Conservation (phyloP, 2,797 vertebrate genomes). For the Spinibarbus caldwelli region DNA sequence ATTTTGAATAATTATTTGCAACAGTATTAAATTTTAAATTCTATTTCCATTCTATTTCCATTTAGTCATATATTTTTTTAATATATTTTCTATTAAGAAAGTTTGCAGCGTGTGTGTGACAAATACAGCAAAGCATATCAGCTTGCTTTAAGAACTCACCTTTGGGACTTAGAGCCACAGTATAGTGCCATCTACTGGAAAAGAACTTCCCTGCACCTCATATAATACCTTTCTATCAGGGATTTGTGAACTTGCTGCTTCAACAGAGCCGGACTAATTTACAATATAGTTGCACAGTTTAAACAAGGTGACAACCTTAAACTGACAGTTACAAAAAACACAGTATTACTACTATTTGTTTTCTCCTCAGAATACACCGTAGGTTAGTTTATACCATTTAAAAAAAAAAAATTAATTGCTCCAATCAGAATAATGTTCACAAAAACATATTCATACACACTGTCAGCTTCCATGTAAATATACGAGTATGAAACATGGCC, state of each 20-base stretch:
- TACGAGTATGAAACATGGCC: constrained; percentile 17
- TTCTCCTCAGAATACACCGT: neutral
- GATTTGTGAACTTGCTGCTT: constrained; percentile 29
- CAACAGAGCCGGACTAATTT: constrained; percentile 36
- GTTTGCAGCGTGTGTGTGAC: constrained; percentile 25
- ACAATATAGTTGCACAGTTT: constrained; percentile 35
- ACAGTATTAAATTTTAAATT: neutral
- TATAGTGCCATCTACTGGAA: constrained; percentile 83
- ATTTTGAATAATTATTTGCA: neutral
- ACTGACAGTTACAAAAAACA: neutral
- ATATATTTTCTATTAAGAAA: neutral
- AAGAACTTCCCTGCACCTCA: constrained; percentile 26
- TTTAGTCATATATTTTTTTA: neutral
- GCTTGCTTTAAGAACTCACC: neutral
- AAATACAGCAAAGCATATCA: constrained; percentile 2
- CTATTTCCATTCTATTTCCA: neutral
- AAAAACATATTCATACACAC: constrained; percentile 17
- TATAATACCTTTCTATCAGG: neutral
- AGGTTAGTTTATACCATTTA: neutral
- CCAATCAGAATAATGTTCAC: constrained; percentile 31
- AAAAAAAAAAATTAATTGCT: constrained; percentile 1
- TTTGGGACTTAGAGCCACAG: constrained; percentile 70
- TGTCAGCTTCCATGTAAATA: constrained; percentile 20
- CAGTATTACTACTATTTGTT: neutral
- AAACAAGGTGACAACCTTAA: neutral